Evolutionary conservation across 2,797 vertebrate genomes (phyloP), one percentile per base, ranked within the genome.

Genomic region (Sebastes diaconus): DNA sequence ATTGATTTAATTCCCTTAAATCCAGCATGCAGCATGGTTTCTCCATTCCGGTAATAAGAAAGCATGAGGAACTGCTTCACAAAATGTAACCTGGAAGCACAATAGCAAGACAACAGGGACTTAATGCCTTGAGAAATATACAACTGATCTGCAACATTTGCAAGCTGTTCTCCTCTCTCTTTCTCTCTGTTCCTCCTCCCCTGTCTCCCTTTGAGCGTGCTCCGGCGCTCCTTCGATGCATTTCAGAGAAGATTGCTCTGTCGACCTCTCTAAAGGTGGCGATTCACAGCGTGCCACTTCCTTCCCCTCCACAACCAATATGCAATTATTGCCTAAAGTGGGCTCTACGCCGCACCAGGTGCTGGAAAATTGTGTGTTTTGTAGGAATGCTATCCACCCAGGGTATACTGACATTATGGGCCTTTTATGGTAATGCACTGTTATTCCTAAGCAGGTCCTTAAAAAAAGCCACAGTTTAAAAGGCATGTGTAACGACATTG

Each of bases 221-320:
- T 59, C 42, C 73, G 52, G 36, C 24, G 55, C 65, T 84, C 80
- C 74, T 64, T 68, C 73, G 68, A 54, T 86, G 78, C 74, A 79
- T 89, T 93, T 84, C 81, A 84, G 77, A 83, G 84, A 79, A 87
- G 85, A 90, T 90, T 90, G 81, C 85, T 87, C 90, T 82, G 89
- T 90, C 88, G 87, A 84, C 84, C 83, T 84, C 72, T 86, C 79
- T 90, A 81, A 87, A 91, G 87, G 84, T 87, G 85, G 69, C 73
- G 74, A 83, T 90, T 90, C 85, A 74, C 90, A 82, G 81, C 68
- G 16, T 75, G 87, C 68, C 86, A 84, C 87, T 92, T 88, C 85
- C 84, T 87, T 81, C 84, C 70, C 76, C 70, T 88, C 65, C 59
- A 65, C 79, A 81, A 80, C 85, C 85, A 90, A 90, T 90, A 89